A percentile compares a stretch with the other conserved stretches of the same genome.
These are phyloP conservation scores for Dicroscelio sp. DNA, from an alignment of 2,888 invertebrate genomes.

Conservation along the genomic window DNA sequence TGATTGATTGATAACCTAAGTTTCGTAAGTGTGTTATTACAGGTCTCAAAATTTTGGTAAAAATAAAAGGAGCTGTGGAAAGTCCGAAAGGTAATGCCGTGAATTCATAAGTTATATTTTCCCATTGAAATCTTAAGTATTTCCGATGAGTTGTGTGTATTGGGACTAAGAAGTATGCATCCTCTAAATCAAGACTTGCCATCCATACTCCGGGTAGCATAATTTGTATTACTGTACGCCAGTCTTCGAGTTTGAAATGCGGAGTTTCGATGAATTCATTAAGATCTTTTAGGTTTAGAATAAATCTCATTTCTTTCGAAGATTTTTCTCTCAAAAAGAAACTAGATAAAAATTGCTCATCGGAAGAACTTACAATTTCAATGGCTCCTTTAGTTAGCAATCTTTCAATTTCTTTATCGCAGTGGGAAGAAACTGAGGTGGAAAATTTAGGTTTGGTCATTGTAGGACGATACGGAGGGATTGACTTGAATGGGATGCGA, in stretches of 20 bases:
- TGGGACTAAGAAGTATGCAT: constrained; percentile 51
- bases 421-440: neutral
- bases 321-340: constrained; percentile 59
- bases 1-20: constrained; percentile 20
- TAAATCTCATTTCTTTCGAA: constrained; percentile 38
- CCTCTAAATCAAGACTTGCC: constrained; percentile 54
- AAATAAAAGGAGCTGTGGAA: constrained; percentile 51
- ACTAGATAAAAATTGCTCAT: constrained; percentile 49
- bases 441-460: constrained; percentile 10
- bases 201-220: constrained; percentile 48
- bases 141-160: neutral
- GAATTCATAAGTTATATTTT: constrained; percentile 30
- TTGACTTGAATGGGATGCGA: neutral
- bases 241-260: constrained; percentile 69
- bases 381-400: constrained; percentile 32
- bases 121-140: constrained; percentile 29
- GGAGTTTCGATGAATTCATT: constrained; percentile 55
- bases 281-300: constrained; percentile 52
- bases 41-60: constrained; percentile 44
- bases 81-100: no score
- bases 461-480: neutral
- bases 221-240: constrained; percentile 52
- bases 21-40: constrained; percentile 1
- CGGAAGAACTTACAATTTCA: neutral
- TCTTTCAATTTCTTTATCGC: constrained; percentile 25